phyloP scores from a whole-genome alignment of 2,113 vertebrate species.

The Microcebus jonahi region DNA sequence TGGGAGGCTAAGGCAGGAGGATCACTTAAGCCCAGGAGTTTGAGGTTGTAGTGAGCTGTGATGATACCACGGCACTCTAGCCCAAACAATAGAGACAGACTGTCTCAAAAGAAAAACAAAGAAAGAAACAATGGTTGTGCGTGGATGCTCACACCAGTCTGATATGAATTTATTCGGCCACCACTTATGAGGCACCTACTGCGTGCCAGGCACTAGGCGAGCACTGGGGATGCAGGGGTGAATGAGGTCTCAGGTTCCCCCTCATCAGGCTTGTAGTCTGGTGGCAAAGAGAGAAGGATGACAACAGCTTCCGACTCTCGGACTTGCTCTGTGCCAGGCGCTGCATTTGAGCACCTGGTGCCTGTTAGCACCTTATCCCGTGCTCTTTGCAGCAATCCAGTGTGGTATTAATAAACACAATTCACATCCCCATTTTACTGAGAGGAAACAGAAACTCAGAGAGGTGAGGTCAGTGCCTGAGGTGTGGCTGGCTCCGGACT shows the following conservation, averaged over 20 bases:
- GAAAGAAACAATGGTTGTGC: background rate
- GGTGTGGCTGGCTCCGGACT: background rate
- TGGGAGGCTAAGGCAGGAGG: too few relatives aligned
- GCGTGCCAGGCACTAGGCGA: background rate
- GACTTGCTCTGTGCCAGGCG: rapidly evolving
- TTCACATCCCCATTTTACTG: too few relatives aligned
- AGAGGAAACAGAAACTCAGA: background rate
- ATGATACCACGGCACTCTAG: too few relatives aligned
- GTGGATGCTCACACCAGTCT: background rate
- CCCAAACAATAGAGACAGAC: too few relatives aligned
- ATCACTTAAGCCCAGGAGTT: too few relatives aligned
- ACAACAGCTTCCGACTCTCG: background rate
- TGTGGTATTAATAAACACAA: background rate
- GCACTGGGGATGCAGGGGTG: background rate
- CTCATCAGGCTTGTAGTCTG: background rate
- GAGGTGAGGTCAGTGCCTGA: background rate
- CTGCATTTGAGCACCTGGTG: background rate
- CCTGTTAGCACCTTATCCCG: rapidly evolving
- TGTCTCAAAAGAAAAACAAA: background rate
- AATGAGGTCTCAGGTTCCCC: background rate
- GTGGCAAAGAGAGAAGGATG: background rate
- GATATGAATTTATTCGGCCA: background rate
- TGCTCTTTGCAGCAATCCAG: background rate
- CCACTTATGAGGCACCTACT: background rate
- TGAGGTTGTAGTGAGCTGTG: too few relatives aligned